Base-by-base conservation (phyloP, 2,888 invertebrate genomes). In the Euplagia quadripunctaria region DNA sequence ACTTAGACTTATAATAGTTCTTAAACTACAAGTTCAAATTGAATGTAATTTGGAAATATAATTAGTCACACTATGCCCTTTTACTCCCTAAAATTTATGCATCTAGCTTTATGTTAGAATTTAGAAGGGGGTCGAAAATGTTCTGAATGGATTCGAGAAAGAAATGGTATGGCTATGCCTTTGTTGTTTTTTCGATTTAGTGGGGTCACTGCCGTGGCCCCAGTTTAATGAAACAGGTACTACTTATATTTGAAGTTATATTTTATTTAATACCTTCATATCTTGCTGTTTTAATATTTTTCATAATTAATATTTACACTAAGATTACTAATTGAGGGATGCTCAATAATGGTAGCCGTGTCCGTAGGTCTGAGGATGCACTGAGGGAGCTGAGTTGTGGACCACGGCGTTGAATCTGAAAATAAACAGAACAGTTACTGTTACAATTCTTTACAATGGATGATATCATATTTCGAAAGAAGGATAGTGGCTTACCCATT, bases 381-480 rank as follows among this genome's bases (percentile, higher is more conserved):
- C 86, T 1, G 91, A 86, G 20, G 91, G 92, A 58, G 88, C 93
- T n/a, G 92, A 89, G 88, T 93, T 94, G 89, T 93, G 93, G 52
- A 94, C 94, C 7, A 94, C 92, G 7, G 95, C 95, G 89, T 95
- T 94, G 90, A 94, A 94, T 77, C 94, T 94, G 91, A 74, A 90
- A 89, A 43, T 68, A 71, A 77, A 70, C 31, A 68, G 0, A 65
- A 52, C 14, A n/a, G n/a, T 31, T 42, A 31, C 1, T 31, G 43
- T 58, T 65, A 9, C 8, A n/a, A 51, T n/a, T 51, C 3, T 0
- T n/a, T 12, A 8, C n/a, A 31, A 31, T 1, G 31, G 31, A 31
- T 31, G 31, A 68, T 17, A 6, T 42, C 14, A 42, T 42, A 12
- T n/a, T 17, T 11, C 41, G 12, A 43, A 42, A 17, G 16, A 61